phyloP scores from a whole-genome alignment of 2,113 vertebrate species.

The Syngnathus typhle region DNA sequence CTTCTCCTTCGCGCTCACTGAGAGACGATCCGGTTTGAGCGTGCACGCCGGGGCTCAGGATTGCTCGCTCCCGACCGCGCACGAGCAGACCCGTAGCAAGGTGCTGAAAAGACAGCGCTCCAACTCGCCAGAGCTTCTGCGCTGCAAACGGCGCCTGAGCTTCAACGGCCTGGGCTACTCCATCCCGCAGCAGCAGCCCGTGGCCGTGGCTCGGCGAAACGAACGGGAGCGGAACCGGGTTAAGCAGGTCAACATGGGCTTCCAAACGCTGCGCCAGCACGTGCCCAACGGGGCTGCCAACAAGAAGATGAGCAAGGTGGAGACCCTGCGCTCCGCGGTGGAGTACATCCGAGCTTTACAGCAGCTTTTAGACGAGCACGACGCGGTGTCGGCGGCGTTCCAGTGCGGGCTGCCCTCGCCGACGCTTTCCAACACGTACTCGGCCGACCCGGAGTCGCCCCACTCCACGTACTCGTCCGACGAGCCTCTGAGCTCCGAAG shows the following conservation, averaged over 20 bases:
- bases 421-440: slow-evolving; percentile 62
- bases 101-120: slow-evolving; percentile 79
- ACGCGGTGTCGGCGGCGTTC: slow-evolving; percentile 79
- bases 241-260: slow-evolving; percentile 92
- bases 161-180: slow-evolving; percentile 76
- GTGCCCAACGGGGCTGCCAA: slow-evolving; percentile 90
- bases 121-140: slow-evolving; percentile 81
- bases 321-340: slow-evolving; percentile 90
- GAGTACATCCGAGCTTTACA: slow-evolving; percentile 93
- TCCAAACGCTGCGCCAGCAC: slow-evolving; percentile 90
- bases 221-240: slow-evolving; percentile 93
- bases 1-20: slow-evolving; percentile 66
- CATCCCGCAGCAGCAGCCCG: slow-evolving; percentile 71
- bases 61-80: slow-evolving; percentile 35
- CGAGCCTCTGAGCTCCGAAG: slow-evolving; percentile 83
- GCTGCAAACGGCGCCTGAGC: slow-evolving; percentile 82
- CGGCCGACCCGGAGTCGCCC: slow-evolving; percentile 75
- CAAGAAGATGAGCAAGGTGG: slow-evolving; percentile 98
- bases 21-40: slow-evolving; percentile 53
- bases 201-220: slow-evolving; percentile 88
- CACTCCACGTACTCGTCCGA: slow-evolving; percentile 85
- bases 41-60: slow-evolving; percentile 62
- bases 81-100: slow-evolving; percentile 58
- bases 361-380: slow-evolving; percentile 85
- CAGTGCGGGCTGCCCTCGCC: slow-evolving; percentile 76